Evolutionary conservation across 2,888 invertebrate genomes (phyloP), one percentile per base, ranked within the genome.

Genomic region (Drosophila bunnanda): DNA sequence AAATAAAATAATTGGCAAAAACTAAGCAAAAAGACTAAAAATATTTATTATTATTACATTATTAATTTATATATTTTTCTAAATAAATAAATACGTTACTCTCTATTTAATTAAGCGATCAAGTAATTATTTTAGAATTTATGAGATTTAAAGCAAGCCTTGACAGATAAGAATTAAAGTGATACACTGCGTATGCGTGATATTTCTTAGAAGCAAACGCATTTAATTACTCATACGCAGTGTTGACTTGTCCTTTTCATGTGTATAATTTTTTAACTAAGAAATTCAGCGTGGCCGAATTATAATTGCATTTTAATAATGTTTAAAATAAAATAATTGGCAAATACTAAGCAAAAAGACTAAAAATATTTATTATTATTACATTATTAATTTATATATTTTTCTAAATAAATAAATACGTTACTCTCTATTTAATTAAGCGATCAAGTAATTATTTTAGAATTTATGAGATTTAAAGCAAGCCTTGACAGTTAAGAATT

Each of bases 111-210:
- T 20, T 20, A 12, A 8, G 8, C 13, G 4, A 3, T 3, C 8
- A 22, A 22, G 22, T 8, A 15, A 8, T 22, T 43, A 8, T 15
- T 22, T 8, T 15, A 20, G 6, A 20, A 6, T 13, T 20, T 22
- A 22, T 8, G 4, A 43, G 22, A 22, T 22, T 43, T 13, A 15
- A 8, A 22, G 15, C 13, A 43, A 43, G 43, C 15, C 5, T 25
- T 44, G n/a, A 2, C 9, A 15, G 25, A 9, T 44, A 25, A 1
- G 0, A 9, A 46, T 3, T 10, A n/a, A 10, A 46, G 17, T 1
- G 4, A 17, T n/a, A 48, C 25, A 48, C 8, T 13, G 48, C 30
- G 48, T 48, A 48, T 48, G 48, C 10, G 52, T 52, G 4, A 36
- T 53, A 22, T 36, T 22, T 12, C 12, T 8, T 4, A 4, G 15